Conservation (phyloP, 2,888 invertebrate genomes). For the Callinectes sapidus region DNA sequence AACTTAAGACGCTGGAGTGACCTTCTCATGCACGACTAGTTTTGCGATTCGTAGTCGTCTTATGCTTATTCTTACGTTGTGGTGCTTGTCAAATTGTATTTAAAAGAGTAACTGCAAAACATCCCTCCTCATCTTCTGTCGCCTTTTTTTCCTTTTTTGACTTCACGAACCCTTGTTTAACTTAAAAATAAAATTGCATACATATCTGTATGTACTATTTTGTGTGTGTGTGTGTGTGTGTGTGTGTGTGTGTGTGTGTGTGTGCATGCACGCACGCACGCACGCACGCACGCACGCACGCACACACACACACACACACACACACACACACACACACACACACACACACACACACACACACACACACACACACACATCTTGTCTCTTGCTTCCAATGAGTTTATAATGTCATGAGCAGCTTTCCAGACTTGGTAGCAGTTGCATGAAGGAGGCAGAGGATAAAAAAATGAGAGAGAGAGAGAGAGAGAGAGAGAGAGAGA, state of each 20-base stretch:
- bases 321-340: constrained; percentile 25
- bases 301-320: constrained; percentile 25
- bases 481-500: constrained; percentile 36
- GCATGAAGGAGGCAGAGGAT: background rate
- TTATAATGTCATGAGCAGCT: background rate
- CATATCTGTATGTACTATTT: background rate
- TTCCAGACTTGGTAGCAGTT: background rate
- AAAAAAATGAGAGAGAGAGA: constrained; percentile 23
- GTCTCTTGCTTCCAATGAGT: background rate
- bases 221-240: too few relatives aligned
- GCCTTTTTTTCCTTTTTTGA: background rate
- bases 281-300: background rate
- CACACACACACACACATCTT: constrained; percentile 7
- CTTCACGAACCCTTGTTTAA: background rate
- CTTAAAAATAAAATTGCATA: background rate
- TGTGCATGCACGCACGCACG: background rate
- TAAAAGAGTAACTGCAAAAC: background rate
- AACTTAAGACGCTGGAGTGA: background rate
- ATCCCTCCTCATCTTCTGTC: background rate
- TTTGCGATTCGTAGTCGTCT: background rate
- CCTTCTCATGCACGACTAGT: background rate
- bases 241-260: too few relatives aligned
- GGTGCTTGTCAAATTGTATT: background rate
- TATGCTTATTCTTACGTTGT: background rate
- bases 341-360: constrained; percentile 25